These are phyloP conservation scores for Toxotes lorentzi DNA, from an alignment of 2,797 vertebrate genomes.

Conservation along the genomic window DNA sequence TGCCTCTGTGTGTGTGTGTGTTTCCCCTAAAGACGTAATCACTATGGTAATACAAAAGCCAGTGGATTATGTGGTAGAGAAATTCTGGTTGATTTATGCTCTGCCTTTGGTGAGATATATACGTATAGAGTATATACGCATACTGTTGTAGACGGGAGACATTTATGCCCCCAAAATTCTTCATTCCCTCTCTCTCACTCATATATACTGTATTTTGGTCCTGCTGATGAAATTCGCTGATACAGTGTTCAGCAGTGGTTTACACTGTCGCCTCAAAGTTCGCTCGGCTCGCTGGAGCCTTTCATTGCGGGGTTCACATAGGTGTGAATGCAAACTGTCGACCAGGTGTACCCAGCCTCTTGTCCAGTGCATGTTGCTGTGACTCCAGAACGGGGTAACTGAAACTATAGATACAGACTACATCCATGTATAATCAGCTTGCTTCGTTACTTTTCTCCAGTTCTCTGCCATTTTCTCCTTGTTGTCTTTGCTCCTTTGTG, in stretches of 20 bases:
- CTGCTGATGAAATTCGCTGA: background rate
- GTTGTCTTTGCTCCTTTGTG: background rate
- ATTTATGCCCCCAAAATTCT: background rate
- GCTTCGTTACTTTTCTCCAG: background rate
- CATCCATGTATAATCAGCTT: background rate
- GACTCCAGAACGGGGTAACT: background rate
- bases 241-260: background rate
- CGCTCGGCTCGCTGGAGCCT: background rate
- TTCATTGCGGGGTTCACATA: background rate
- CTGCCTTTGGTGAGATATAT: constrained; percentile 68
- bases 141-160: background rate
- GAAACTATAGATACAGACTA: background rate
- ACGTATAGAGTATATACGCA: constrained; percentile 49
- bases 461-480: background rate
- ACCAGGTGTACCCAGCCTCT: background rate
- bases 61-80: constrained; percentile 80
- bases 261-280: background rate
- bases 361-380: constrained; percentile 18
- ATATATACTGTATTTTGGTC: background rate
- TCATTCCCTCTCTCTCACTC: background rate
- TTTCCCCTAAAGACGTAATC: constrained; percentile 84
- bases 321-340: constrained; percentile 3
- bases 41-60: constrained; percentile 85
- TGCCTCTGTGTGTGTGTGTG: constrained; percentile 59
- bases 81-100: constrained; percentile 75